phyloP scores from a whole-genome alignment of 2,113 vertebrate genomes.

The Cyprinus carpio region DNA sequence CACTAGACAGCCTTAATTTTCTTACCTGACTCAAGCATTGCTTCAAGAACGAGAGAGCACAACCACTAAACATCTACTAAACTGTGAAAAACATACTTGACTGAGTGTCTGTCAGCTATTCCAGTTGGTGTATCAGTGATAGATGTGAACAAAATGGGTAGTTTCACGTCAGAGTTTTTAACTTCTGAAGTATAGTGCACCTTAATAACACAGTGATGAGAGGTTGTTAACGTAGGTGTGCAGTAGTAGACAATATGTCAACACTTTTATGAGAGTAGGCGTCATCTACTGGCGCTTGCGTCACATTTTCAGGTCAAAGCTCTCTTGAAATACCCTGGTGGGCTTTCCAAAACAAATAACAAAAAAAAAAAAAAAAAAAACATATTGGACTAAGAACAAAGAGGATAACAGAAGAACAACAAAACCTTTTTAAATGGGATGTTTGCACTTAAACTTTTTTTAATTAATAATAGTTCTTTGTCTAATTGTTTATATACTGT shows the following conservation, averaged over 20 bases:
- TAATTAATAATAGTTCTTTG: not conserved
- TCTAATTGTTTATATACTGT: not conserved
- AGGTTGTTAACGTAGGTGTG: constrained; percentile 16
- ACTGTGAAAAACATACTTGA: not conserved
- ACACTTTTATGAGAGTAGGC: constrained; percentile 34
- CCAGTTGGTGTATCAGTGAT: not conserved
- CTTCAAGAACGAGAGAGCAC: not conserved
- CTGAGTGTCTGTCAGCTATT: not conserved
- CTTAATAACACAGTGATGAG: not conserved
- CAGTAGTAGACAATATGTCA: not conserved
- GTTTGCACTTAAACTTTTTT: not conserved
- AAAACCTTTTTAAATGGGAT: not conserved
- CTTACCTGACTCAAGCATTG: not conserved
- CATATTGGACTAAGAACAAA: not conserved
- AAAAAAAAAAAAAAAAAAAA: too few species aligned
- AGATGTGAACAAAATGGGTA: not conserved
- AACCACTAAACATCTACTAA: not conserved
- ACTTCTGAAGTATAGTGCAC: not conserved
- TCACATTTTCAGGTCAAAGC: constrained; percentile 34
- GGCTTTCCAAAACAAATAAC: constrained; percentile 21
- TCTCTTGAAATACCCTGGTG: constrained; percentile 48
- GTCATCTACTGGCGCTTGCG: not conserved
- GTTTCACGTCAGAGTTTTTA: not conserved
- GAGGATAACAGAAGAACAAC: not conserved
- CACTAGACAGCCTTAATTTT: not conserved